Percentiles rank a stretch among this genome's conserved stretches.
phyloP scores from a whole-genome alignment of 2,888 invertebrate genomes.

The Drosophila incognita region DNA sequence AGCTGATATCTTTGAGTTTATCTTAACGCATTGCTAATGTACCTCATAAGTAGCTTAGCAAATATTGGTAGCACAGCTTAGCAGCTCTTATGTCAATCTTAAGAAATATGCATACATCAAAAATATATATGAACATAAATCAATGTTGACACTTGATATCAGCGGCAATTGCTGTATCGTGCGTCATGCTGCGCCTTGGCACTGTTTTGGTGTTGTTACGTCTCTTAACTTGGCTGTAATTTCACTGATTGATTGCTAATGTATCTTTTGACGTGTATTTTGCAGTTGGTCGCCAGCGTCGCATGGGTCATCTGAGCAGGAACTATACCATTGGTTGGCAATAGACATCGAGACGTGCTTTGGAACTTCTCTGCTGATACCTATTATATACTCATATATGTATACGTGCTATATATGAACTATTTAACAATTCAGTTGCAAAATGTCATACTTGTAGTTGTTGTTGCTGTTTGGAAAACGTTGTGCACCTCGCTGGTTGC shows the following conservation, averaged over 20 bases:
- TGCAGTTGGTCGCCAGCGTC: conserved; percentile 88
- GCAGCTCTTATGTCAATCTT: conserved; percentile 38
- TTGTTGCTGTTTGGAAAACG: conserved; percentile 44
- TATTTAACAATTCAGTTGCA: conserved; percentile 6
- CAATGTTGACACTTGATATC: conserved; percentile 56
- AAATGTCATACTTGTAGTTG: conserved; percentile 32
- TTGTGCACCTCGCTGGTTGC: conserved; percentile 25
- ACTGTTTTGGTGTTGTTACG: conserved; percentile 56
- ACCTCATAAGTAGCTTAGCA: conserved; percentile 46
- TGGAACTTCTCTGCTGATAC: conserved; percentile 30
- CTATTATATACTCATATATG: conserved; percentile 35
- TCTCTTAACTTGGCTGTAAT: conserved; percentile 40
- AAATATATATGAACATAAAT: conserved; percentile 17
- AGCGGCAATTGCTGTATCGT: conserved; percentile 37
- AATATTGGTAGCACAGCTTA: conserved; percentile 54
- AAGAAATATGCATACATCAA: conserved; percentile 18
- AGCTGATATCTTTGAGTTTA: conserved; percentile 35
- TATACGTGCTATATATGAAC: conserved; percentile 40
- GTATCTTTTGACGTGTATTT: conserved; percentile 27
- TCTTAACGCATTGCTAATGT: conserved; percentile 11
- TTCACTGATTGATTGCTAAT: conserved; percentile 29
- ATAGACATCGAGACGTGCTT: conserved; percentile 50
- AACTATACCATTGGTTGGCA: conserved; percentile 91
- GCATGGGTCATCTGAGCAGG: conserved; percentile 92
- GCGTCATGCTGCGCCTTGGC: conserved; percentile 46